Percentiles rank a stretch among this genome's conserved stretches.
Conservation (phyloP, 2,113 vertebrate species). For the Willisornis vidua region DNA sequence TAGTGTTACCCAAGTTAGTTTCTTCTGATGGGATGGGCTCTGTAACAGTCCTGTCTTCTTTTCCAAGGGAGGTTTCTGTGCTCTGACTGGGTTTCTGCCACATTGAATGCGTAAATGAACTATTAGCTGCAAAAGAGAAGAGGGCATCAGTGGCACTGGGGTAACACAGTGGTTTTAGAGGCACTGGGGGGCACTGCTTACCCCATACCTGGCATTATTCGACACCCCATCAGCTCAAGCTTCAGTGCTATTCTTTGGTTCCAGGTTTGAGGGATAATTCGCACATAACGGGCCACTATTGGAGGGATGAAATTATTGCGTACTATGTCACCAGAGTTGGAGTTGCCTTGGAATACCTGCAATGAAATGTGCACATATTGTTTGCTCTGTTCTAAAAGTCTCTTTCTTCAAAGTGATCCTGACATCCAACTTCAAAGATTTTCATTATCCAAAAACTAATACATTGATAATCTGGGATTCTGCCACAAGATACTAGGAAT, state of each 20-base stretch:
- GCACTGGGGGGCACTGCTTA: background rate
- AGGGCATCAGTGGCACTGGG: background rate
- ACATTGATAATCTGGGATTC: background rate
- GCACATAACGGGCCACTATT: conserved; percentile 76
- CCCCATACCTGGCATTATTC: conserved; percentile 68
- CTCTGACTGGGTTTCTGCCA: conserved; percentile 70
- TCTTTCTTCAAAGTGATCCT: background rate
- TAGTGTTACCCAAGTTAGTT: conserved; percentile 48
- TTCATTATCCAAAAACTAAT: background rate
- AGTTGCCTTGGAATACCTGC: conserved; percentile 84
- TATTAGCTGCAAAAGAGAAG: conserved; percentile 64
- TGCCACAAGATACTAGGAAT: background rate
- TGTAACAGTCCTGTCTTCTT: conserved; percentile 69
- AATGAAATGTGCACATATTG: accelerated
- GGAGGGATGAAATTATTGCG: conserved; percentile 84
- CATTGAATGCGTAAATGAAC: conserved; percentile 61
- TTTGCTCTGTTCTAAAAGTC: background rate
- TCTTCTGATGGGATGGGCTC: conserved; percentile 65
- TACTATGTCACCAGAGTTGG: conserved; percentile 73
- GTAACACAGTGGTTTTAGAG: background rate
- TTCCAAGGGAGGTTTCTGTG: conserved; percentile 55
- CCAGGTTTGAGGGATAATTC: conserved; percentile 80
- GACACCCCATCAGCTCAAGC: conserved; percentile 82
- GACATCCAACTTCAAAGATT: background rate
- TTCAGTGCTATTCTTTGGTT: conserved; percentile 79